Evolutionary conservation across 2,888 invertebrate species (phyloP), one percentile per base, ranked within the genome.

Genomic region (Drosophila engyochracea): DNA sequence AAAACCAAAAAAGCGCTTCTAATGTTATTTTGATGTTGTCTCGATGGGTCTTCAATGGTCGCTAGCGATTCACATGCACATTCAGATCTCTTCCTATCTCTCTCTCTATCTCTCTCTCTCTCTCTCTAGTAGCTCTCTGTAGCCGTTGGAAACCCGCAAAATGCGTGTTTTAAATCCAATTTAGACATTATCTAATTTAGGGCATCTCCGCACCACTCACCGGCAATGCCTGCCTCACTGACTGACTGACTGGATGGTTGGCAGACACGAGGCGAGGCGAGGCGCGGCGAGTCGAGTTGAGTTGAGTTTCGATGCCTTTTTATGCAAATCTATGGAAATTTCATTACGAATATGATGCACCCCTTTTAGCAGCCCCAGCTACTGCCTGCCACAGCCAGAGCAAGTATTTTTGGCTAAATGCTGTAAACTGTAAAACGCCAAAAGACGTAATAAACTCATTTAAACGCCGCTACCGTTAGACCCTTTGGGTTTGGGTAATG

Each of bases 101-200:
- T 16, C 35, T 16, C 35, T 37, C 2, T 16, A 5, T 58, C 47
- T 49, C 59, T 4, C 10, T 22, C 41, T n/a, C 1, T 10, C n/a
- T n/a, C n/a, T n/a, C 39, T 41, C n/a, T 37, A 16, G 16, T 37
- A 6, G 16, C 37, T 5, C 16, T 16, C 60, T 63, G 58, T 53
- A 37, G 74, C 64, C 35, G 75, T 68, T 81, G 75, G 91, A 91
- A 91, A 90, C 91, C 91, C 91, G 91, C 91, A 91, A 91, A 91
- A 88, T 91, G 91, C 91, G 89, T 91, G 91, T 91, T 90, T 91
- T 84, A 92, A 92, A 92, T 92, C 92, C 92, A 92, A 92, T 92
- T 92, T 92, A 91, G 86, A 91, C 92, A 90, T 92, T 92, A 92
- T 92, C 91, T 92, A 92, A 92, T 92, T 92, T 92, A 85, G 91